phyloP scores from a whole-genome alignment of 2,888 invertebrate genomes.

The Choristoneura rosaceana region DNA sequence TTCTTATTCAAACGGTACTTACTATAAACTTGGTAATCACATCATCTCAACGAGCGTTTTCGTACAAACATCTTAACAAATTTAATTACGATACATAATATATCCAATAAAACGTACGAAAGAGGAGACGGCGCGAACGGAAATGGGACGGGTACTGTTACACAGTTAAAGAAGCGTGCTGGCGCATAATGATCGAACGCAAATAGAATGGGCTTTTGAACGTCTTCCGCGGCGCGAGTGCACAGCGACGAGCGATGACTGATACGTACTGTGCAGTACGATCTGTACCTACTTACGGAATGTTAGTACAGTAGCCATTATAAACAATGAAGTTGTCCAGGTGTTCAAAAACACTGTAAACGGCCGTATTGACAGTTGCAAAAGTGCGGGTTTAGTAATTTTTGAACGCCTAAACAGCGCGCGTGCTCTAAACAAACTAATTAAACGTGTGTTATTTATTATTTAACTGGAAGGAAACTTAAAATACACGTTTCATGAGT shows the following conservation, averaged over 20 bases:
- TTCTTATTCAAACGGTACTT: neutral
- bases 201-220: slow-evolving; percentile 76
- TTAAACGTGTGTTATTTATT: no score
- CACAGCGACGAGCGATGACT: slow-evolving; percentile 32
- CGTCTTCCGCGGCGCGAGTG: slow-evolving; percentile 51
- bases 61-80: slow-evolving; percentile 35
- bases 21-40: slow-evolving; percentile 1
- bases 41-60: neutral
- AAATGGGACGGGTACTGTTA: slow-evolving; percentile 79
- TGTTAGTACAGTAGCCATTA: neutral
- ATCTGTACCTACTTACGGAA: neutral
- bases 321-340: no score
- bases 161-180: slow-evolving; percentile 80
- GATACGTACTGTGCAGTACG: slow-evolving; percentile 1
- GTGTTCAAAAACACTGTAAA: no score
- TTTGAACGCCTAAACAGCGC: no score
- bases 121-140: slow-evolving; percentile 71
- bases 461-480: no score
- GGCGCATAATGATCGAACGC: slow-evolving; percentile 80
- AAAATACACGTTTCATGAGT: neutral
- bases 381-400: no score
- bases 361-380: no score
- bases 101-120: slow-evolving; percentile 56
- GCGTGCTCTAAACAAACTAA: neutral
- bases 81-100: slow-evolving; percentile 22